Base-by-base conservation (phyloP, 2,888 invertebrate species). In the Crossocerus cetratus region DNA sequence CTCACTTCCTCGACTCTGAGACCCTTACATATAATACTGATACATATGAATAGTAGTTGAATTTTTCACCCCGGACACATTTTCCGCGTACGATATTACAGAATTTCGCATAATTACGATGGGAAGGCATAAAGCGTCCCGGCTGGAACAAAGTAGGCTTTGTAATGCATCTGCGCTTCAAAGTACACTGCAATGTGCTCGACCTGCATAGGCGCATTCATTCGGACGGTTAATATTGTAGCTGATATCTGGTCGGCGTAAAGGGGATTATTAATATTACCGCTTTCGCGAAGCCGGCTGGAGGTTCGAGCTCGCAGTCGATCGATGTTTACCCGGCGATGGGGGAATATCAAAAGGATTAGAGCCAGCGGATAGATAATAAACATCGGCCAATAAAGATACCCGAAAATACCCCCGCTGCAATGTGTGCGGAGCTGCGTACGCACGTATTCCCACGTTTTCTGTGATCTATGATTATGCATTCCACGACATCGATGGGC, bases 261-360 rank as follows among this genome's bases (percentile, higher is more conserved):
- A 80, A 78, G 78, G 81, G 79, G 80, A 86, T 86, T 86, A 86
- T 86, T 86, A 84, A 86, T 84, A 85, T 84, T 83, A 76, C 69
- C 76, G 84, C 72, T 84, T 83, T 84, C 82, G 75, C 79, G 88
- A 87, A 88, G 76, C 74, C 45, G 63, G 44, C 58, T 53, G 23
- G 64, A 22, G 59, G 67, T 67, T 65, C 60, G 22, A 65, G 67
- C 67, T 54, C 43, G 77, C 8, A 32, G 76, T 78, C 81, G 84
- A 86, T 88, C 84, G 79, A 73, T 86, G 87, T 87, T 89, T 88
- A 88, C 83, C 81, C 85, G 77, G 74, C 81, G 72, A 78, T 69
- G 77, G 69, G 71, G 32, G 77, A 81, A 88, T 89, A 89, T 89
- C 87, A 89, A 89, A 89, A 88, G 88, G 86, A 88, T 88, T 84